Evolutionary conservation across 2,797 vertebrate species (phyloP).

Genomic region (Crenuchus spilurus): DNA sequence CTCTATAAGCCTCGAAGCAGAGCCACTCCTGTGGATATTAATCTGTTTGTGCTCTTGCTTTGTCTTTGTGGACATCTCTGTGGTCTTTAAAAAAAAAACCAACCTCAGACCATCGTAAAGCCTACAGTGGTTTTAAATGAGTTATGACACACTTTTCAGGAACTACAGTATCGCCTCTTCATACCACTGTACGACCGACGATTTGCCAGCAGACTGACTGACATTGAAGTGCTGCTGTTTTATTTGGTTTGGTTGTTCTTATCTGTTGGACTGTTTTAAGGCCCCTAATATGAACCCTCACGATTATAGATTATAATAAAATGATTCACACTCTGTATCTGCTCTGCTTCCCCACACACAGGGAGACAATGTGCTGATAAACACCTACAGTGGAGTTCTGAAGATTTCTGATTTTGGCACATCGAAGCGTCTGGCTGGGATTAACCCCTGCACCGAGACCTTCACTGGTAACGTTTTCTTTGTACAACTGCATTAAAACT

Average conservation of each 20-base stretch:
- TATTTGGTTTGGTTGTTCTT: neutral
- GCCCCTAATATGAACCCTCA: neutral
- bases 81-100: neutral
- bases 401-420: slow-evolving; percentile 99
- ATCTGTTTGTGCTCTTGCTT: slow-evolving; percentile 58
- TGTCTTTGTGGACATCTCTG: slow-evolving; percentile 7
- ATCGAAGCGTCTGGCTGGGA: slow-evolving; percentile 95
- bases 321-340: slow-evolving; percentile 6
- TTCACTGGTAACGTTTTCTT: slow-evolving; percentile 86
- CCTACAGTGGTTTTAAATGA: slow-evolving; percentile 5
- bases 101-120: neutral
- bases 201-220: too few relatives aligned
- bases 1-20: slow-evolving; percentile 48
- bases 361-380: slow-evolving; percentile 98
- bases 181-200: too few relatives aligned
- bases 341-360: slow-evolving; percentile 56
- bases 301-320: neutral
- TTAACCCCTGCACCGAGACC: slow-evolving; percentile 97
- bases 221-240: too few relatives aligned
- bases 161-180: neutral
- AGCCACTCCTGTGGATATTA: slow-evolving; percentile 53
- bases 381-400: slow-evolving; percentile 97
- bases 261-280: neutral
- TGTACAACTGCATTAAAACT: neutral
- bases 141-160: neutral